phyloP scores from a whole-genome alignment of 1,140 invertebrate species.

The Pectinophora gossypiella region DNA sequence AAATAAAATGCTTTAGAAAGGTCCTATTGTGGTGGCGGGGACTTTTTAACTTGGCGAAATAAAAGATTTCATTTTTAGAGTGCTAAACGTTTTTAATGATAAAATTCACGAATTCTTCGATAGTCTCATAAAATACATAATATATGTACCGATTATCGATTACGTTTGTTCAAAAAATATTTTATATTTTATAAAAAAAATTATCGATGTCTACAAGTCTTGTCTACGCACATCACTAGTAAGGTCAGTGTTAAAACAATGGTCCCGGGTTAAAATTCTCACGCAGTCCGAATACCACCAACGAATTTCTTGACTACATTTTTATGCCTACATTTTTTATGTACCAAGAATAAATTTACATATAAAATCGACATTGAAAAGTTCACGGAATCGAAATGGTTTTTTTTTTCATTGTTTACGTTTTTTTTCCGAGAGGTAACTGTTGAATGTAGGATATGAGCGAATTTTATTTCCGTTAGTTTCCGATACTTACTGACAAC shows the following conservation, averaged over 20 bases:
- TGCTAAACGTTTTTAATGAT: too few species aligned
- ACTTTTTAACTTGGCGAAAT: too few species aligned
- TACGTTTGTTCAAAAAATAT: too few species aligned
- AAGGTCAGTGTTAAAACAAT: slow-evolving; percentile 10
- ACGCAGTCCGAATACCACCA: slow-evolving; percentile 14
- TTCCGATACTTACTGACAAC: too few species aligned
- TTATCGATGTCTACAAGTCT: not conserved
- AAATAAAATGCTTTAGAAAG: too few species aligned
- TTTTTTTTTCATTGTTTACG: not conserved
- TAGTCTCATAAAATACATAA: too few species aligned
- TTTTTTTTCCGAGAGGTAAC: not conserved
- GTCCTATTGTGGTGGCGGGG: too few species aligned
- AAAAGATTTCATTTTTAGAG: too few species aligned
- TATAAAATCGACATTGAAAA: slow-evolving; percentile 9
- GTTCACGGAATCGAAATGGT: not conserved
- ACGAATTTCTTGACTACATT: slow-evolving; percentile 1
- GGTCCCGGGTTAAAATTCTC: slow-evolving; percentile 3
- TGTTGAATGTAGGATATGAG: not conserved
- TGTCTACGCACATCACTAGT: slow-evolving; percentile 4
- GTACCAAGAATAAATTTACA: slow-evolving; percentile 13
- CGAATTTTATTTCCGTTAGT: too few species aligned
- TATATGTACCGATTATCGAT: too few species aligned
- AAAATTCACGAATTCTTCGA: too few species aligned
- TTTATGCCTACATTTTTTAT: slow-evolving; percentile 6
- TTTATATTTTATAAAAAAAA: not conserved